Evolutionary conservation across 92 coral and sea anemone species (phyloP).

Genomic region (Umimayanthus chanpuru): DNA sequence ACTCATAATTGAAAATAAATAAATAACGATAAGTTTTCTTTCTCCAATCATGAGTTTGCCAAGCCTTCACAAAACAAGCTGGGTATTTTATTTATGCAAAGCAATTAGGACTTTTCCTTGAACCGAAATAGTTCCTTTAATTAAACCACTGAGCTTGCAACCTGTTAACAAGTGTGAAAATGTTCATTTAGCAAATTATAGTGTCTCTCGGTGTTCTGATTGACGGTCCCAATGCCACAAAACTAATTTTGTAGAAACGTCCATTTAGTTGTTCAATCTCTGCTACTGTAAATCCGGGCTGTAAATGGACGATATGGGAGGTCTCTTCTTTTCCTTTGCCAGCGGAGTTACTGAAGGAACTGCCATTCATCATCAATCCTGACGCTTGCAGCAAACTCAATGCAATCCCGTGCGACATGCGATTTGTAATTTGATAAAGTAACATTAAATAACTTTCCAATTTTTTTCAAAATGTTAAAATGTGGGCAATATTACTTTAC

Average conservation of each 20-base stretch:
- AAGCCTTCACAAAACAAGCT: not conserved
- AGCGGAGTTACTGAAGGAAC: not conserved
- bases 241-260: not conserved
- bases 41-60: not conserved
- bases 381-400: too few species aligned
- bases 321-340: not conserved
- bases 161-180: constrained; percentile 1
- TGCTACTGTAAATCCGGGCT: not conserved
- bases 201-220: not conserved
- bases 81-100: not conserved
- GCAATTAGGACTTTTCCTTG: not conserved
- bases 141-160: not conserved
- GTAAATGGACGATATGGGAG: not conserved
- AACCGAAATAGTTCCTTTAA: not conserved
- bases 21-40: too few species aligned
- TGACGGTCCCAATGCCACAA: not conserved
- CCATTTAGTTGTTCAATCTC: too few species aligned
- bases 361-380: not conserved
- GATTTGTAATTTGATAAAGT: too few species aligned
- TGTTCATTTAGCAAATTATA: not conserved
- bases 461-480: too few species aligned
- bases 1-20: not conserved
- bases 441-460: not conserved
- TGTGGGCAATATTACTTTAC: too few species aligned
- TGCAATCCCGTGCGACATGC: not conserved